Evolutionary conservation across 2,797 vertebrate genomes (phyloP).

Genomic region (Melanotaenia boesemani): DNA sequence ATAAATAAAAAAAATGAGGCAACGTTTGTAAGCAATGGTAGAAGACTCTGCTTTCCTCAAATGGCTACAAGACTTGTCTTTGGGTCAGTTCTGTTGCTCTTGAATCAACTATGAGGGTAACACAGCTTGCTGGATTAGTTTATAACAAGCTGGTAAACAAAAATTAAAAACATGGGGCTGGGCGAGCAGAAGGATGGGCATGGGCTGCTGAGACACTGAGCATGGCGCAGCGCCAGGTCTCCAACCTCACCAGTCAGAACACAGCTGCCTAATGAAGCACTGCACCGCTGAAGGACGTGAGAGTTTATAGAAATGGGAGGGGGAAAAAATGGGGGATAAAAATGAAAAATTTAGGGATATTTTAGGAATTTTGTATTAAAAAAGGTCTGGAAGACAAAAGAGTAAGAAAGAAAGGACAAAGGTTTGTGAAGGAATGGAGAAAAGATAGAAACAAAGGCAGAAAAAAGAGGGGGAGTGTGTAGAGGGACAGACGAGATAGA

Average conservation of each 20-base stretch:
- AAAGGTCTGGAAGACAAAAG: slow-evolving; percentile 60
- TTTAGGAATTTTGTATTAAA: slow-evolving; percentile 51
- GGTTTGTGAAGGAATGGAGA: slow-evolving; percentile 57
- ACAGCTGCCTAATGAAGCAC: slow-evolving; percentile 96
- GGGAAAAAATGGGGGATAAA: background rate
- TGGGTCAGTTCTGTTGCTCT: slow-evolving; percentile 26
- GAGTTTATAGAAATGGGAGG: slow-evolving; percentile 22
- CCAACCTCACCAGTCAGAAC: slow-evolving; percentile 83
- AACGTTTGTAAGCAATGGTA: background rate
- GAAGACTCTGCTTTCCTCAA: slow-evolving; percentile 3
- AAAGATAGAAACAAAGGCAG: slow-evolving; percentile 61
- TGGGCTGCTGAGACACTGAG: slow-evolving; percentile 67
- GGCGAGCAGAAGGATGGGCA: slow-evolving; percentile 68
- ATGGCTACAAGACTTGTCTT: slow-evolving; percentile 16
- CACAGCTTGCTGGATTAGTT: slow-evolving; percentile 63
- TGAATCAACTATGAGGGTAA: slow-evolving; percentile 38
- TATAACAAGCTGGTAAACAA: slow-evolving; percentile 75
- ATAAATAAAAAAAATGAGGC: no score
- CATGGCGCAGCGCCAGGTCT: slow-evolving; percentile 78
- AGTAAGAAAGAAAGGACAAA: slow-evolving; percentile 57
- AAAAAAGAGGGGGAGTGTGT: slow-evolving; percentile 56
- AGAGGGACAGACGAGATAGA: slow-evolving; percentile 66
- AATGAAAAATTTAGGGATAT: slow-evolving; percentile 36
- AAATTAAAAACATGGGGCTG: slow-evolving; percentile 74
- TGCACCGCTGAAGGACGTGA: slow-evolving; percentile 80